A percentile compares a stretch with the other conserved stretches of the same genome.
phyloP scores from a whole-genome alignment of 2,113 vertebrate species.

The Lagopus leucura region DNA sequence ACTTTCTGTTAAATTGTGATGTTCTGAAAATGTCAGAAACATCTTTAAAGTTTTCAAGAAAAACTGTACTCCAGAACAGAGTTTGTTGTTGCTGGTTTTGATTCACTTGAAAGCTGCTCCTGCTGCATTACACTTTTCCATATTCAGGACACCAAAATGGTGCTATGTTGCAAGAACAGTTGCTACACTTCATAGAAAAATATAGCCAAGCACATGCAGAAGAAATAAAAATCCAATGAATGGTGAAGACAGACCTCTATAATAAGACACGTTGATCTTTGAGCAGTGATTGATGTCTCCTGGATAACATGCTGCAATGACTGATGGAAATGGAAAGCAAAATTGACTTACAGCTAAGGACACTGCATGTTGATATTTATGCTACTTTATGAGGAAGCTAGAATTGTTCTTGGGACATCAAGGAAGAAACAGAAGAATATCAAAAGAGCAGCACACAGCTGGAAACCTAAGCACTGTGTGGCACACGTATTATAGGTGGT shows the following conservation, averaged over 20 bases:
- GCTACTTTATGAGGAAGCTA: not conserved
- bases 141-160: not conserved
- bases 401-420: not conserved
- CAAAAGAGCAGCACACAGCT: fast-evolving
- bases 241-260: not conserved
- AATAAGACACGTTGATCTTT: not conserved
- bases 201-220: not conserved
- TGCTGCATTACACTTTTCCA: not conserved
- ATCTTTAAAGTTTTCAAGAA: not conserved
- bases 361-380: not conserved
- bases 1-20: not conserved
- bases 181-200: not conserved
- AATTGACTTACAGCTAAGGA: not conserved
- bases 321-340: not conserved
- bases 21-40: not conserved
- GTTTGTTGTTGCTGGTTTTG: not conserved
- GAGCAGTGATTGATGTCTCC: not conserved
- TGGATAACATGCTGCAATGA: not conserved
- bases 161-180: not conserved
- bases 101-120: not conserved
- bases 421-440: not conserved
- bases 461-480: not conserved
- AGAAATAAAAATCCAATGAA: not conserved
- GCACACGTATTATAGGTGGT: not conserved
- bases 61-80: not conserved